A percentile compares a stretch with the other conserved stretches of the same genome.
Evolutionary conservation across 2,113 vertebrate genomes (phyloP).

Genomic region (Phrynosoma blainvillii): DNA sequence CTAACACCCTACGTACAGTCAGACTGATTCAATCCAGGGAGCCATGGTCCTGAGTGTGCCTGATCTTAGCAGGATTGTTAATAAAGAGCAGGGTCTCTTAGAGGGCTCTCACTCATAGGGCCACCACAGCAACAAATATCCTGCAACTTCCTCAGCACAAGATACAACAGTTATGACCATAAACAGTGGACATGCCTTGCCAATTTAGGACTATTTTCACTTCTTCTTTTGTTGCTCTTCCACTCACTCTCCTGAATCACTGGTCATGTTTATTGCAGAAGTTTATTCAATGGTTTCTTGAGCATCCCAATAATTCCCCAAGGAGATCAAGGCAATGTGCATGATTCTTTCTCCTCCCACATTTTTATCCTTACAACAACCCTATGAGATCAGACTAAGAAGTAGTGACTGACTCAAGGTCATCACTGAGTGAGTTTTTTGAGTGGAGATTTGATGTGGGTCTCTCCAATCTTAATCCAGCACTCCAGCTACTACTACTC

Average conservation of each 20-base stretch:
- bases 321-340: background rate
- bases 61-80: too few relatives aligned
- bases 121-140: background rate
- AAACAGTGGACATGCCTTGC: background rate
- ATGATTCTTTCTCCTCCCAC: background rate
- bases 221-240: background rate
- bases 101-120: too few relatives aligned
- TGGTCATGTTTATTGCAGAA: conserved; percentile 2
- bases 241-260: background rate
- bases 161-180: background rate
- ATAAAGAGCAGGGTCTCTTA: too few relatives aligned
- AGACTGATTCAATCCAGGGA: too few relatives aligned
- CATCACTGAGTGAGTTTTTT: background rate
- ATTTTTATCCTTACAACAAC: background rate
- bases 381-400: background rate
- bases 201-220: background rate
- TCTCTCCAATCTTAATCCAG: background rate
- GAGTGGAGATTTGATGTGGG: background rate
- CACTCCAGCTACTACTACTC: too few relatives aligned
- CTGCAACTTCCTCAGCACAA: background rate
- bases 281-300: background rate
- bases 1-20: too few relatives aligned
- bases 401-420: background rate
- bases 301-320: background rate
- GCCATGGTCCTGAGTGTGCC: too few relatives aligned